These are phyloP conservation scores for Ptilorrhoa leucosticta DNA, from an alignment of 2,113 vertebrate genomes.

Conservation along the genomic window DNA sequence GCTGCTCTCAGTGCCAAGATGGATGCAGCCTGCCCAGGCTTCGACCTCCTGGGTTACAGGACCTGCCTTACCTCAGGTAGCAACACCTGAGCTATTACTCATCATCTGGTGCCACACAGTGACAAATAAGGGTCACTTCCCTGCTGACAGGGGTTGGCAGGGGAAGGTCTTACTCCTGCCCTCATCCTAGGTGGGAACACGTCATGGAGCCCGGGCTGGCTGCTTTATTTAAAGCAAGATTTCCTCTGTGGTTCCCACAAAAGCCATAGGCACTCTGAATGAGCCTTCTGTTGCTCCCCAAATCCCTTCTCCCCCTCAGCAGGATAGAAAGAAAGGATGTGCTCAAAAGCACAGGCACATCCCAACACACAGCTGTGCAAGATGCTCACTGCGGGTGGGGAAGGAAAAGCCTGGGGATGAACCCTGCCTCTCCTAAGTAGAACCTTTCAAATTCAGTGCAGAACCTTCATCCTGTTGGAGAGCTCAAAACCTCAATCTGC, in stretches of 20 bases:
- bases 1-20: neutral
- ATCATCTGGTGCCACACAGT: neutral
- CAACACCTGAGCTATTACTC: neutral
- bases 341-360: neutral
- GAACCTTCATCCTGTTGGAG: neutral
- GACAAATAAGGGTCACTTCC: slow-evolving; percentile 1
- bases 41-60: neutral
- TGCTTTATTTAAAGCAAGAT: neutral
- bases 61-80: neutral
- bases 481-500: neutral
- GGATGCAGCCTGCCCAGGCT: neutral
- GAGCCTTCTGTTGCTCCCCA: neutral
- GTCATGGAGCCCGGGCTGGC: rapidly evolving
- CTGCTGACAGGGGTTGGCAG: neutral
- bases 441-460: neutral
- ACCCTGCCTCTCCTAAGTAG: neutral
- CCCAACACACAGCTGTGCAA: neutral
- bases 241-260: neutral
- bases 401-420: neutral
- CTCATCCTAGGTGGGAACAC: neutral
- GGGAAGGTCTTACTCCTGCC: neutral
- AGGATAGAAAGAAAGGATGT: neutral
- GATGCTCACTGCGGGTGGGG: no score
- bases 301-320: neutral
- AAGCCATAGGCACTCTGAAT: neutral